Percentiles rank a stretch among this genome's conserved stretches.
Evolutionary conservation across 2,113 vertebrate genomes (phyloP).

Genomic region (Athene noctua): DNA sequence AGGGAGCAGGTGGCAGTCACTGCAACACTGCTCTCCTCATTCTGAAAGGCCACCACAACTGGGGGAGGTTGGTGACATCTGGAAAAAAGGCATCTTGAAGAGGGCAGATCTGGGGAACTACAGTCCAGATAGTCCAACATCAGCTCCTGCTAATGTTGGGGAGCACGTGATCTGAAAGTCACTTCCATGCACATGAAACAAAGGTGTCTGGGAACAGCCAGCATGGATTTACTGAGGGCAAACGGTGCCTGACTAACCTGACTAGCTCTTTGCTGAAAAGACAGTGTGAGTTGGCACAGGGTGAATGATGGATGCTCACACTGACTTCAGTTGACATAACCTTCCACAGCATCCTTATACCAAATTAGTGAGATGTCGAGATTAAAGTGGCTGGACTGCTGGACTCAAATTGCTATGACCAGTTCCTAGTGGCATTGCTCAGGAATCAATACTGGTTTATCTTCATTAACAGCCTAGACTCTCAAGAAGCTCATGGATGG

Average conservation of each 20-base stretch:
- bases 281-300: background rate
- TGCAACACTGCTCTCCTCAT: background rate
- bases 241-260: background rate
- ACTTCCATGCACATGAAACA: background rate
- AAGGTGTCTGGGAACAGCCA: background rate
- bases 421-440: background rate
- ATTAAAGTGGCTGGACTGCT: background rate
- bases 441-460: background rate
- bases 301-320: background rate
- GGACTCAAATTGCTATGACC: background rate
- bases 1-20: background rate
- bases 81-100: background rate
- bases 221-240: fast-evolving
- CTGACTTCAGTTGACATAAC: background rate
- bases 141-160: background rate
- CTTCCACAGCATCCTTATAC: background rate
- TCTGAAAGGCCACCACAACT: background rate
- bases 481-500: background rate
- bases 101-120: background rate
- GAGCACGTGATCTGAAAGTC: background rate
- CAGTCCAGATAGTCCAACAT: background rate
- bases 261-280: background rate
- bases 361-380: background rate
- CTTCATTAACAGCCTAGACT: background rate
- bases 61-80: background rate